Evolutionary conservation across 2,797 vertebrate species (phyloP).

Genomic region (Vireo griseus): DNA sequence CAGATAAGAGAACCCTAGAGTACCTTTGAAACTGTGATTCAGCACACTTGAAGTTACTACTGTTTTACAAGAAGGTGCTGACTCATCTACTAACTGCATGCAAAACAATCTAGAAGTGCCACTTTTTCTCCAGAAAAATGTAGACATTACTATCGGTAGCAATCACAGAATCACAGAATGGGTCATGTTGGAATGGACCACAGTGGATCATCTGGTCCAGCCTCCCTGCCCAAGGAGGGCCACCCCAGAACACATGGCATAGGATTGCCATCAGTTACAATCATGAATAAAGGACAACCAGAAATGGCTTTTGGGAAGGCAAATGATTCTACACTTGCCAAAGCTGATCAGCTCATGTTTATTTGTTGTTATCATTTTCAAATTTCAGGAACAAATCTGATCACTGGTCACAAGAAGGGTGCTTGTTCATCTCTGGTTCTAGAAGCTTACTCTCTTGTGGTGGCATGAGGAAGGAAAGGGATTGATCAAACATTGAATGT

Average conservation of each 20-base stretch:
- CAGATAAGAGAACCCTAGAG: constrained; percentile 14
- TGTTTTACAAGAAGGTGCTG: constrained; percentile 35
- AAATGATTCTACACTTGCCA: neutral
- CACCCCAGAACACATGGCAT: accelerated
- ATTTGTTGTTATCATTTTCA: neutral
- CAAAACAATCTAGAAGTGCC: neutral
- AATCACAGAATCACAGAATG: neutral
- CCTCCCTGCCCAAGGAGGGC: neutral
- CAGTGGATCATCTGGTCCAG: neutral
- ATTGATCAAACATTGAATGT: neutral
- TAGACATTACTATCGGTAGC: neutral
- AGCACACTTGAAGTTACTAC: constrained; percentile 19
- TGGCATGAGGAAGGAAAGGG: neutral
- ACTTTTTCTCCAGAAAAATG: neutral
- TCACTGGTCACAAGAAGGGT: neutral
- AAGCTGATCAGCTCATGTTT: accelerated
- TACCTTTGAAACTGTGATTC: constrained; percentile 53
- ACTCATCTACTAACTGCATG: neutral
- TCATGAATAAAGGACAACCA: neutral
- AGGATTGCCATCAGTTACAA: neutral
- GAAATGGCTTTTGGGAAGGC: neutral
- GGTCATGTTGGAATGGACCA: neutral
- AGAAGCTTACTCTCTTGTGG: neutral
- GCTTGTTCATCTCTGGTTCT: neutral
- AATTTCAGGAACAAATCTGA: neutral